These are phyloP conservation scores for Gymnobelideus leadbeateri DNA, from an alignment of 2,113 vertebrate species.

Conservation along the genomic window DNA sequence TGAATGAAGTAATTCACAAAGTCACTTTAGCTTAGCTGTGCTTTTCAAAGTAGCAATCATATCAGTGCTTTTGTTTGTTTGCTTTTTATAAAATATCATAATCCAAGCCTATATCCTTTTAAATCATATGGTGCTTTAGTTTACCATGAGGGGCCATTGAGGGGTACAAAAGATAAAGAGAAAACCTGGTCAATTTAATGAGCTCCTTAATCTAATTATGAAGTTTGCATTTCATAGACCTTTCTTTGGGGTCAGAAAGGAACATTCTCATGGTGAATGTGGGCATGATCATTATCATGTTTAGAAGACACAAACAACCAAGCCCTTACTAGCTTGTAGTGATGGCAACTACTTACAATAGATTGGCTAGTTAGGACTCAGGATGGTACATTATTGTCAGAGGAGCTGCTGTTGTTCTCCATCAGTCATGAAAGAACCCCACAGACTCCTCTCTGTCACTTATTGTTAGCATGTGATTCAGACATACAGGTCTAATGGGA, in stretches of 20 bases:
- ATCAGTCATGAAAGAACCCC: neutral
- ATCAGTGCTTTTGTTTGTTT: neutral
- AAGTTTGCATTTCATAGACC: neutral
- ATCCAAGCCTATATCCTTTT: constrained; percentile 7
- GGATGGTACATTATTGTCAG: neutral
- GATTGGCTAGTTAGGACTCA: neutral
- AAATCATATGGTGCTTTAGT: neutral
- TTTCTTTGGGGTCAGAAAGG: neutral
- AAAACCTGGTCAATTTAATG: neutral
- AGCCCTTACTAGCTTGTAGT: neutral
- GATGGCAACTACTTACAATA: neutral
- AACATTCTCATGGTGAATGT: neutral
- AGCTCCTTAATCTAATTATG: neutral
- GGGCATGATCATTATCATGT: neutral
- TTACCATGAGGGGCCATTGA: constrained; percentile 11
- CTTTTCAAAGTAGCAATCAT: constrained; percentile 11
- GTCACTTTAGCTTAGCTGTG: neutral
- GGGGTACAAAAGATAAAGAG: neutral
- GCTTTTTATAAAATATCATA: constrained; percentile 4
- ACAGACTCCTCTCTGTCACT: neutral
- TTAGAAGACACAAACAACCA: neutral
- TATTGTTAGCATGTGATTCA: neutral
- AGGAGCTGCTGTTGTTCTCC: neutral
- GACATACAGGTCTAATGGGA: neutral
- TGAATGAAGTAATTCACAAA: neutral